phyloP scores from a whole-genome alignment of 1,140 invertebrate genomes.

The Zaprionus gabonicus region DNA sequence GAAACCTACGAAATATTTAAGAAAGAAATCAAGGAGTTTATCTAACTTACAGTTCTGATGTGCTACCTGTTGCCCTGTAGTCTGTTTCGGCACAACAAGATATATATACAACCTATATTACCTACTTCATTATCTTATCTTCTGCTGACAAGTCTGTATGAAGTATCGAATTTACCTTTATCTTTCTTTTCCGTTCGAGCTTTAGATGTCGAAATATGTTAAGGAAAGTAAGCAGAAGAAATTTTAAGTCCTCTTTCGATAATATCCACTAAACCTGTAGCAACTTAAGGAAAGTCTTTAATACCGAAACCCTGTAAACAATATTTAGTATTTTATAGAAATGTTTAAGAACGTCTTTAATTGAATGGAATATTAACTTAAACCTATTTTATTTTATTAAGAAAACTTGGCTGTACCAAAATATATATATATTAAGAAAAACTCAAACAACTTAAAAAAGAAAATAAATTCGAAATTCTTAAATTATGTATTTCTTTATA shows the following conservation, averaged over 20 bases:
- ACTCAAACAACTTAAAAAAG: neutral
- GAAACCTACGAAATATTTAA: neutral
- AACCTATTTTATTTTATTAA: too few species aligned
- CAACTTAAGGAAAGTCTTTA: too few species aligned
- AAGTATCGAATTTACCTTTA: constrained; percentile 5
- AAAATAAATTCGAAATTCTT: neutral
- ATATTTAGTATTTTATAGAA: neutral
- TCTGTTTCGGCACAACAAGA: neutral
- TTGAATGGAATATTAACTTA: too few species aligned
- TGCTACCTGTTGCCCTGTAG: neutral
- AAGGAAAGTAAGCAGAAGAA: neutral
- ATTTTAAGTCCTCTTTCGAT: neutral
- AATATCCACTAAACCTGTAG: neutral
- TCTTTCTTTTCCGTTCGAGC: neutral
- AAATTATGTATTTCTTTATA: neutral
- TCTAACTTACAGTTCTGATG: neutral
- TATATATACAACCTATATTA: neutral
- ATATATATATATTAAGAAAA: too few species aligned
- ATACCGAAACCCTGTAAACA: too few species aligned
- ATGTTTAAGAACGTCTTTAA: too few species aligned
- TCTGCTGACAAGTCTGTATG: neutral
- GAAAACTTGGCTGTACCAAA: too few species aligned
- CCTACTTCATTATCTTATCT: constrained; percentile 2
- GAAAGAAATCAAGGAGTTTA: neutral
- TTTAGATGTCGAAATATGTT: neutral